A percentile compares a stretch with the other conserved stretches of the same genome.
phyloP scores from a whole-genome alignment of 1,140 invertebrate genomes.

The Drosophila guanche region DNA sequence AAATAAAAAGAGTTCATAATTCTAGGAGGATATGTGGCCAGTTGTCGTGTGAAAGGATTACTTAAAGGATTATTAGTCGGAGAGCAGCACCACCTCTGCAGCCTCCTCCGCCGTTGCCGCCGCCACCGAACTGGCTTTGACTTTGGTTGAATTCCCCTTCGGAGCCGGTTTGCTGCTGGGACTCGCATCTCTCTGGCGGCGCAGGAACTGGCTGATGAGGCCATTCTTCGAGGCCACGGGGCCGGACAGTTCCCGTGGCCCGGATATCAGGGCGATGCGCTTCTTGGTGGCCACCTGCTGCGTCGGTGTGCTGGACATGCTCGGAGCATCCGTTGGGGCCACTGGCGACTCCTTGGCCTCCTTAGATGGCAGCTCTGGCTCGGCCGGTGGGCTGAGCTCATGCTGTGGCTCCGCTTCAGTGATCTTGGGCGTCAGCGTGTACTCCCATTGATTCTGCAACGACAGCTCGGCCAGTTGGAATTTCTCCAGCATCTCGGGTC shows the following conservation, averaged over 20 bases:
- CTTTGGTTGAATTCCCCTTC: no score
- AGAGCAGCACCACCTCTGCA: slow-evolving; percentile 61
- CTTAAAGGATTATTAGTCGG: slow-evolving; percentile 37
- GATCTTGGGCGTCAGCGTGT: slow-evolving; percentile 83
- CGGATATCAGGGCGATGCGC: slow-evolving; percentile 78
- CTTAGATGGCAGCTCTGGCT: neutral
- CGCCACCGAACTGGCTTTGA: no score
- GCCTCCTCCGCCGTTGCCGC: slow-evolving; percentile 13
- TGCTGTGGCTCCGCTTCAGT: slow-evolving; percentile 35
- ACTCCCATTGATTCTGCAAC: slow-evolving; percentile 86
- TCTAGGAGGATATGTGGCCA: neutral
- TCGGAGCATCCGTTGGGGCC: neutral
- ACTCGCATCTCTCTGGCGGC: slow-evolving; percentile 70
- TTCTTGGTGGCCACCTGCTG: slow-evolving; percentile 78
- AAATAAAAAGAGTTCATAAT: slow-evolving; percentile 24
- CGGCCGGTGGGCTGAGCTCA: slow-evolving; percentile 34
- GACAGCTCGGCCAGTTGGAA: slow-evolving; percentile 85
- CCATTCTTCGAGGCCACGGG: slow-evolving; percentile 73
- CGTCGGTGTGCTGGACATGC: slow-evolving; percentile 25
- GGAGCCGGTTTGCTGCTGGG: neutral
- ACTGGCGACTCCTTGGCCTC: neutral
- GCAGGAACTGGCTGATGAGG: slow-evolving; percentile 86
- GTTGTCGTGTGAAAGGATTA: neutral
- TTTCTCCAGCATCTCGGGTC: slow-evolving; percentile 85
- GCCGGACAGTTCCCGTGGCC: slow-evolving; percentile 69